Evolutionary conservation across 2,113 vertebrate genomes (phyloP), one percentile per base, ranked within the genome.

Genomic region (Chionomys nivalis): DNA sequence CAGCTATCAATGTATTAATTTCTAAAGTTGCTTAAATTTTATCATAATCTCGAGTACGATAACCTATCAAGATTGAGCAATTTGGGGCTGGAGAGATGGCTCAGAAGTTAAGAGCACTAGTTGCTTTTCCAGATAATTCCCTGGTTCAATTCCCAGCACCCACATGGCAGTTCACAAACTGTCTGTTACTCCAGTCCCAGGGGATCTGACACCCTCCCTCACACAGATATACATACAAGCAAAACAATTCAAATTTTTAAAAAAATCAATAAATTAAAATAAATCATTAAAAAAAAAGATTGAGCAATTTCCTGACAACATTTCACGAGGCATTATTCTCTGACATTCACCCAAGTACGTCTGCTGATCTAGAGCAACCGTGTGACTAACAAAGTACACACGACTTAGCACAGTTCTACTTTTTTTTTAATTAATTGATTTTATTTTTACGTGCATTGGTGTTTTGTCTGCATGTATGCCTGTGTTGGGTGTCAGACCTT

Each of bases 11-110:
- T 82, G 11, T 39, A 82, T 82, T 93, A 76, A 87, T 44, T 33
- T 36, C 93, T n/a, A 96, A 95, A 92, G 89, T 94, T 94, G 81
- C 79, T 65, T 65, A 76, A 58, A 77, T 78, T 13, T 61, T 61
- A 86, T 24, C 61, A 87, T 63, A 81, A 87, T 82, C 39, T 94
- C 4, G 23, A 3, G 31, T 68, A 85, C 19, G 12, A 55, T 36
- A 70, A 47, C 24, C 28, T 82, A 82, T 33, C 31, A 88, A 89
- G 82, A 78, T 1, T 61, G n/a, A 81, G 49, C 10, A 94, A 87
- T 0, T 58, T 63, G 77, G 28, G 77, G 77, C 77, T 52, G 77
- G 33, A 78, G 47, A 33, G 16, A 52, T 6, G 47, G 49, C 49
- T 55, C 49, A 55, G 33, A 81, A 10, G 78, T 55, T 81, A 81